These are phyloP conservation scores for Buathra laborator DNA, from an alignment of 2,888 invertebrate species.

Conservation along the genomic window DNA sequence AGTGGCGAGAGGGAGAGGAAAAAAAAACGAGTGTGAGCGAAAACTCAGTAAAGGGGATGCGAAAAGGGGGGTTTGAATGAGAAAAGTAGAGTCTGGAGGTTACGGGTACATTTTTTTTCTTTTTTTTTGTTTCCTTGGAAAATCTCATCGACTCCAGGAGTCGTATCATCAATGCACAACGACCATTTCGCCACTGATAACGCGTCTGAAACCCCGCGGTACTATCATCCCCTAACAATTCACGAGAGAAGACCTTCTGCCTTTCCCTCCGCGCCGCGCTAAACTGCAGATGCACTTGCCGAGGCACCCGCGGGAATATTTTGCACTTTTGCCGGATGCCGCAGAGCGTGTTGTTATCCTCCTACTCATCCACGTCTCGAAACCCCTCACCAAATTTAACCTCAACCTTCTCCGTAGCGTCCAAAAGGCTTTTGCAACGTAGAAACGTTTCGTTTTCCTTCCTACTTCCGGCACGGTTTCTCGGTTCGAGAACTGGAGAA, in stretches of 20 bases:
- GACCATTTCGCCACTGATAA: background rate
- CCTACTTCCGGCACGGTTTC: constrained; percentile 40
- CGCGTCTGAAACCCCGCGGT: constrained; percentile 5
- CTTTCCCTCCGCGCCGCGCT: constrained; percentile 20
- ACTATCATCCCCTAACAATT: too few species aligned
- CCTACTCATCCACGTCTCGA: background rate
- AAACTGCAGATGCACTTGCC: constrained; percentile 33
- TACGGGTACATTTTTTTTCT: background rate
- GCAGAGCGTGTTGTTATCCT: constrained; percentile 25
- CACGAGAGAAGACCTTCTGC: background rate
- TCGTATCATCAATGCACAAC: constrained; percentile 5
- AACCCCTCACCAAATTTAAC: background rate
- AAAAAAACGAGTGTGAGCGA: constrained; percentile 1
- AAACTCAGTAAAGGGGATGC: background rate
- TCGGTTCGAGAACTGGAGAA: background rate
- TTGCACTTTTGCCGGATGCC: constrained; percentile 42
- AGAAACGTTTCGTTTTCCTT: constrained; percentile 50
- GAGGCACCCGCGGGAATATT: constrained; percentile 52
- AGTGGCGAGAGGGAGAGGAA: constrained; percentile 1
- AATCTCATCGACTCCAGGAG: constrained; percentile 15
- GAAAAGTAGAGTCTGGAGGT: constrained; percentile 19
- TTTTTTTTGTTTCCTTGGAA: background rate
- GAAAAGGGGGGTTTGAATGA: constrained; percentile 34
- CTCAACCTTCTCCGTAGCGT: background rate
- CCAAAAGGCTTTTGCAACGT: background rate